Evolutionary conservation across 2,113 vertebrate species (phyloP), one percentile per base, ranked within the genome.

Genomic region (Typhlomys cinereus): DNA sequence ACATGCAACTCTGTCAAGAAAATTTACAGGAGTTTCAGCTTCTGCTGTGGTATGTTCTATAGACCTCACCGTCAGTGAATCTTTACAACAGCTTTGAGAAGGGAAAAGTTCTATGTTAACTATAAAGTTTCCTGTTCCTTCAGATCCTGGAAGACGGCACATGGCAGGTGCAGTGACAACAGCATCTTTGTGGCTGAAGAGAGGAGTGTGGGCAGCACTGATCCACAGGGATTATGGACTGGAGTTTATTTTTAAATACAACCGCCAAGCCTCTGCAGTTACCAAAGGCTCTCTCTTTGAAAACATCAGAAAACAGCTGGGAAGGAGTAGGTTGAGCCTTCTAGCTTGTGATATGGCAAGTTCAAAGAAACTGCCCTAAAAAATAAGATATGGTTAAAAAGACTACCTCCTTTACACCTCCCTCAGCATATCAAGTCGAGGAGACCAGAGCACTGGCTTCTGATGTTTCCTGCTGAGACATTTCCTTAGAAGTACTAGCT

Each of bases 221-320:
- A 88, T 31, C 90, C 90, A 90, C 0, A 89, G 86, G 59, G 52
- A 84, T 83, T 78, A 73, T 0, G 8, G 41, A 48, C 25, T 76
- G 41, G 59, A 92, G 44, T 79, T 90, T 69, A 78, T 92, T 94
- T 96, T 85, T 74, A 70, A 93, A n/a, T n/a, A n/a, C n/a, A 95
- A 88, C 57, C 70, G 46, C 79, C 83, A 87, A 92, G 39, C 73
- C 90, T 91, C 87, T 66, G 74, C 52, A 80, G 82, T 74, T 92
- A 92, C 54, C 74, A 73, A 89, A 91, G 61, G 70, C 61, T 67
- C 75, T 75, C 70, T 92, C 84, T 85, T 78, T 92, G 74, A 61
- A 91, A 93, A 85, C 78, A 62, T 92, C 29, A 88, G 79, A 95
- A 91, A 82, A 57, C 54, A n/a, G 76, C 71, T 25, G 2, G 62